phyloP scores from a whole-genome alignment of 2,888 invertebrate genomes.

The Entomobrya multifasciata region DNA sequence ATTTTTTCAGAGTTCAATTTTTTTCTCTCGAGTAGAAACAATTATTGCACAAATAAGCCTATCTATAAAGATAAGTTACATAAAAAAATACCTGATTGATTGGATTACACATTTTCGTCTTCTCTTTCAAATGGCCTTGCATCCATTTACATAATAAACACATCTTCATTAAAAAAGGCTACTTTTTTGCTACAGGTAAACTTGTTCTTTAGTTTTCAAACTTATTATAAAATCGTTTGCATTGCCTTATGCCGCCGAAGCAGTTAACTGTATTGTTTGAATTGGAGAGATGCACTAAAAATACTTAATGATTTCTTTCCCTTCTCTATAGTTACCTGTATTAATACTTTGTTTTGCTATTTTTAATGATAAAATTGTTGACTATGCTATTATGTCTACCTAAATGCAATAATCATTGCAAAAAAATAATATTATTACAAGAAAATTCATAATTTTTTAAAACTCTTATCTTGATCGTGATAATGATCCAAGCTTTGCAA shows the following conservation, averaged over 20 bases:
- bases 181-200: background rate
- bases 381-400: background rate
- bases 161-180: conserved; percentile 25
- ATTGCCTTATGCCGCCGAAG: no score
- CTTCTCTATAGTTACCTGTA: background rate
- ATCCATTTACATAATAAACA: conserved; percentile 45
- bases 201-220: background rate
- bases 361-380: conserved; percentile 17
- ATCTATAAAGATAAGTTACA: no score
- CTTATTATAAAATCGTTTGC: background rate
- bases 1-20: no score
- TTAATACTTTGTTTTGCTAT: conserved; percentile 12
- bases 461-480: background rate
- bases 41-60: no score
- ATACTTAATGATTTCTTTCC: background rate
- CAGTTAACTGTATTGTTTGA: no score
- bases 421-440: conserved; percentile 6
- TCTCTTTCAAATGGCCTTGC: background rate
- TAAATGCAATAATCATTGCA: conserved; percentile 31
- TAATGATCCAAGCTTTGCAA: no score
- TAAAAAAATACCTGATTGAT: conserved; percentile 25
- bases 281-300: conserved; percentile 19
- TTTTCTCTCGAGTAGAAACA: no score
- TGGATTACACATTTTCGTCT: conserved; percentile 15
- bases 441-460: no score